Conservation (phyloP, 2,113 vertebrate species). For the Lepidothrix coronata region DNA sequence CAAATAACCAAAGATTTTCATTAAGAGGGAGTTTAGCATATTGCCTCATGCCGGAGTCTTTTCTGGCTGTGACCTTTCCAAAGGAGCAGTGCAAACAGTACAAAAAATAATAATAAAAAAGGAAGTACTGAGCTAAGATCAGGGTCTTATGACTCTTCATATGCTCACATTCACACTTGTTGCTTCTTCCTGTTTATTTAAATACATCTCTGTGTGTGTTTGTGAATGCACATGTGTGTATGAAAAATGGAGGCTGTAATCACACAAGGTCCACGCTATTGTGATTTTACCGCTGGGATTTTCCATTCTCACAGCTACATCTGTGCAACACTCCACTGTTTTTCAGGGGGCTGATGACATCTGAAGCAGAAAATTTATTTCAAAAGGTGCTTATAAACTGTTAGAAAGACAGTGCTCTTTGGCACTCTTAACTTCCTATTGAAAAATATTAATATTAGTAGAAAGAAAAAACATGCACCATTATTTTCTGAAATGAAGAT, state of each 20-base stretch:
- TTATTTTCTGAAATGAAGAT: not conserved
- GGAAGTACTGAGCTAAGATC: not conserved
- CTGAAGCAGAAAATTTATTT: not conserved
- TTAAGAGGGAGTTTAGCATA: not conserved
- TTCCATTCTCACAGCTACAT: fast-evolving
- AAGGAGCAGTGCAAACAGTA: not conserved
- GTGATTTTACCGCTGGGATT: not conserved
- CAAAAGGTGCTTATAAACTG: not conserved
- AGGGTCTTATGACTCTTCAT: not conserved
- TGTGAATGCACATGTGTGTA: fast-evolving
- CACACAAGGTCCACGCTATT: fast-evolving
- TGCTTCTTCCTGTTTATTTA: not conserved
- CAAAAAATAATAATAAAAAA: not conserved
- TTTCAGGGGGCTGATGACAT: not conserved
- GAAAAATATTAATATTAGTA: not conserved
- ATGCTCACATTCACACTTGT: not conserved
- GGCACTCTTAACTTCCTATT: not conserved
- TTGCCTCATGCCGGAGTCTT: not conserved
- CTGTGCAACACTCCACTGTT: too few relatives aligned
- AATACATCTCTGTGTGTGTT: too few relatives aligned
- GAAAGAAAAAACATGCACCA: not conserved
- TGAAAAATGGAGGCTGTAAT: not conserved
- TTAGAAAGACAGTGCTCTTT: not conserved
- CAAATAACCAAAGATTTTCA: not conserved
- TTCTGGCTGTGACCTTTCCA: not conserved